Evolutionary conservation across 1,140 invertebrate species (phyloP), one percentile per base, ranked within the genome.

Genomic region (Microplitis mediator): DNA sequence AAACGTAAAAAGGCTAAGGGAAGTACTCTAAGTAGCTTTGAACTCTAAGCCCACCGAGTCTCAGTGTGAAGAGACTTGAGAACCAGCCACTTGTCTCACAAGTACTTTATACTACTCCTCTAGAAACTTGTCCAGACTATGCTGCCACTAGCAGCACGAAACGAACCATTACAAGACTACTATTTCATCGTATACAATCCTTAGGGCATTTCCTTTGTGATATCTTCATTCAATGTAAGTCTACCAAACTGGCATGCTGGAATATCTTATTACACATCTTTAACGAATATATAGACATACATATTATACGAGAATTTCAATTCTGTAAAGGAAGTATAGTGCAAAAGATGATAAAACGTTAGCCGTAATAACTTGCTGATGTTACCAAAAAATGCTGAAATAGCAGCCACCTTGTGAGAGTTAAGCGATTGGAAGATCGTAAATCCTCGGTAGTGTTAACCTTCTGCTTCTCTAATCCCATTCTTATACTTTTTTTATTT

Each of bases 21-120:
- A 63, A 34, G 70, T 64, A 54, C 73, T 72, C 65, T 23, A 52
- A 69, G 64, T 2, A 73, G 77, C 76, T 79, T 70, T 77, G 77
- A 79, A 74, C 74, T 76, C 65, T 66, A 36, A 65, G 60, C 66
- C 66, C 58, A 77, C 73, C 62, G 61, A 76, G 76, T 39, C 68
- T 76, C 77, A 72, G 72, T 77, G 74, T 34, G 34, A 75, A 73
- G 77, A 77, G 75, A 79, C 79, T 75, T 75, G 67, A 78, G 74
- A 76, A 75, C 80, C 76, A 67, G 71, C 80, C 78, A 81, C 80
- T 81, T 78, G 69, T 61, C 34, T 51, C 78, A 77, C 71, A 73
- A 81, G 75, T 73, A 76, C 76, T 78, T 80, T 76, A 70, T 76
- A 75, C 52, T 32, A 23, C 45, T 65, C 31, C 45, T 65, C 31